Conservation (phyloP, 2,888 invertebrate species). For the Dryomyza anilis region DNA sequence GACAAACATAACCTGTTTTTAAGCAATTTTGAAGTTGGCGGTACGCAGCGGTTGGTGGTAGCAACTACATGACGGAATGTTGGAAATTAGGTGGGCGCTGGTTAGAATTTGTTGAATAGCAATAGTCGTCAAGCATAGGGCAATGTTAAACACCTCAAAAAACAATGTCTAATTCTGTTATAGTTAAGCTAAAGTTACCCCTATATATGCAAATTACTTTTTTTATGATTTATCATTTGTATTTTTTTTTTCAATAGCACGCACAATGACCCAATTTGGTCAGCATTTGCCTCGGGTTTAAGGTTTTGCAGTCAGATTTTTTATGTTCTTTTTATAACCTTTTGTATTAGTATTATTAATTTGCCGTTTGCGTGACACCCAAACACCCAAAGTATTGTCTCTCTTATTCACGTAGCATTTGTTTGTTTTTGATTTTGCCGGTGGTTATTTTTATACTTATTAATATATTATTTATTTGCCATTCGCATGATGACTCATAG, state of each 20-base stretch:
- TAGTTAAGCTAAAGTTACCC: no score
- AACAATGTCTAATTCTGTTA: no score
- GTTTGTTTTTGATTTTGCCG: neutral
- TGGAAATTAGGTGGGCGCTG: conserved; percentile 7
- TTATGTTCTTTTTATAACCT: no score
- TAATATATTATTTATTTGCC: neutral
- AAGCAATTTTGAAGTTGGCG: neutral
- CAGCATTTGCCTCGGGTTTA: neutral
- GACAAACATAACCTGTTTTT: neutral
- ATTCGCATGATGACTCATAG: conserved; percentile 6
- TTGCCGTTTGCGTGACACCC: conserved; percentile 1
- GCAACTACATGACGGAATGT: neutral
- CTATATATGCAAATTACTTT: no score
- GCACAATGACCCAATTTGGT: neutral
- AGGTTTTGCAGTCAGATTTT: no score
- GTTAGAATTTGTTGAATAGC: neutral
- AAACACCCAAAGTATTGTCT: neutral
- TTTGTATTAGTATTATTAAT: neutral
- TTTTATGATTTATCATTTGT: no score
- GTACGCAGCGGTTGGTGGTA: neutral
- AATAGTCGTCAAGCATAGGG: no score
- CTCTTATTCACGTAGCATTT: neutral
- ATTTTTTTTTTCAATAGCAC: neutral
- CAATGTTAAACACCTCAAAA: no score
- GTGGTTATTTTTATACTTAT: neutral